Percentiles rank a stretch among this genome's conserved stretches.
Conservation (phyloP, 2,797 vertebrate genomes). For the Chloroceryle inda region DNA sequence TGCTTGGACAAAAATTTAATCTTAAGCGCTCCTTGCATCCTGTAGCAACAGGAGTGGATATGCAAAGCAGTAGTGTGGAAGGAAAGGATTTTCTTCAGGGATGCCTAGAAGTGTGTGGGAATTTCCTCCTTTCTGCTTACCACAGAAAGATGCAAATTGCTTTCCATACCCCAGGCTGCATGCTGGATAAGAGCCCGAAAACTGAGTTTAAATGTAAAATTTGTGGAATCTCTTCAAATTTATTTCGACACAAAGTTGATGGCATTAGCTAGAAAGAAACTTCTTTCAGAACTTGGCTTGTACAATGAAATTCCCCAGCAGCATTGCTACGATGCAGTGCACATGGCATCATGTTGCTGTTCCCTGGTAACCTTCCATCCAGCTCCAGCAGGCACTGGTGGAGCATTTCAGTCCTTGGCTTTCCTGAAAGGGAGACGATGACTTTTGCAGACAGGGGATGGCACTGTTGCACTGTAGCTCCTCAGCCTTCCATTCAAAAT, state of each 20-base stretch:
- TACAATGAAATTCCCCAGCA: neutral
- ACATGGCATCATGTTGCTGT: neutral
- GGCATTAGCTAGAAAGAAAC: neutral
- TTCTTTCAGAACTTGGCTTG: neutral
- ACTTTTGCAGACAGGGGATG: constrained; percentile 67
- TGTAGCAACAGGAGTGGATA: neutral
- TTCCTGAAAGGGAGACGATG: neutral
- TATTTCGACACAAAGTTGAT: neutral
- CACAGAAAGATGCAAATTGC: constrained; percentile 1
- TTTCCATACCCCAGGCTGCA: neutral
- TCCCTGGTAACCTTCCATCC: neutral
- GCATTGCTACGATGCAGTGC: neutral
- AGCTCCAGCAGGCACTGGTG: neutral
- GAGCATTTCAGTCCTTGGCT: neutral
- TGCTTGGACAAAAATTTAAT: neutral
- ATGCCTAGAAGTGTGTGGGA: neutral
- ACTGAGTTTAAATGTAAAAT: neutral
- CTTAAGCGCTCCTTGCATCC: neutral
- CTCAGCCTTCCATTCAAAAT: constrained; percentile 9
- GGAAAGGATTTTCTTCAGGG: neutral
- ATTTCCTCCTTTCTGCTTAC: constrained; percentile 2
- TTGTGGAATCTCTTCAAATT: neutral
- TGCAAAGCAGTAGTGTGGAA: neutral
- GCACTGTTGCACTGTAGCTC: constrained; percentile 74
- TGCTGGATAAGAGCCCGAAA: neutral